A percentile compares a stretch with the other conserved stretches of the same genome.
Evolutionary conservation across 2,113 vertebrate species (phyloP).

Genomic region (Pristiophorus japonicus): DNA sequence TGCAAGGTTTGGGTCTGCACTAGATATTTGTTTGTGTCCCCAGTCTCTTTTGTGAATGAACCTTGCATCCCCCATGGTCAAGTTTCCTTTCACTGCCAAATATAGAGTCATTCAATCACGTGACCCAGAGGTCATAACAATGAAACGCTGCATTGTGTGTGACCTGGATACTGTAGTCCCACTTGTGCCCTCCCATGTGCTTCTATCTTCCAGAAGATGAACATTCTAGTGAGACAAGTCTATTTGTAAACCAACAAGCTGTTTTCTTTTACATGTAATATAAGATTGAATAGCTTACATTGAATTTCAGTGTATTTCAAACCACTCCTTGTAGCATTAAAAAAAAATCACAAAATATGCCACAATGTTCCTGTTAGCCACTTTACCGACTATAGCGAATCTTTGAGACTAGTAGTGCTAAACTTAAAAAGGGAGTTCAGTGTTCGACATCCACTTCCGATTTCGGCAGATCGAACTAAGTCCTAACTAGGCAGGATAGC

Average conservation of each 20-base stretch:
- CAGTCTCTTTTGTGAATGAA: background rate
- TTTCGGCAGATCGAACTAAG: background rate
- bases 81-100: background rate
- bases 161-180: background rate
- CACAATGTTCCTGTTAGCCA: background rate
- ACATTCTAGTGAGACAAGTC: background rate
- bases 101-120: background rate
- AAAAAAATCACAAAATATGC: background rate
- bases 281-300: background rate
- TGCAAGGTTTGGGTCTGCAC: background rate
- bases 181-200: background rate
- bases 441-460: background rate
- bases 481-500: background rate
- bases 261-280: background rate
- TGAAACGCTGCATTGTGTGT: background rate
- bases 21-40: background rate
- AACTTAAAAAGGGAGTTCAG: background rate
- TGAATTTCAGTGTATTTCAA: background rate
- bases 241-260: background rate
- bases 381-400: background rate
- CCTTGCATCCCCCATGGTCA: background rate
- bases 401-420: background rate
- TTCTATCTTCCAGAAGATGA: background rate
- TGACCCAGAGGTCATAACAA: background rate
- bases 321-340: background rate